These are phyloP conservation scores for Dicaeum eximium DNA, from an alignment of 2,113 vertebrate species.

Conservation along the genomic window DNA sequence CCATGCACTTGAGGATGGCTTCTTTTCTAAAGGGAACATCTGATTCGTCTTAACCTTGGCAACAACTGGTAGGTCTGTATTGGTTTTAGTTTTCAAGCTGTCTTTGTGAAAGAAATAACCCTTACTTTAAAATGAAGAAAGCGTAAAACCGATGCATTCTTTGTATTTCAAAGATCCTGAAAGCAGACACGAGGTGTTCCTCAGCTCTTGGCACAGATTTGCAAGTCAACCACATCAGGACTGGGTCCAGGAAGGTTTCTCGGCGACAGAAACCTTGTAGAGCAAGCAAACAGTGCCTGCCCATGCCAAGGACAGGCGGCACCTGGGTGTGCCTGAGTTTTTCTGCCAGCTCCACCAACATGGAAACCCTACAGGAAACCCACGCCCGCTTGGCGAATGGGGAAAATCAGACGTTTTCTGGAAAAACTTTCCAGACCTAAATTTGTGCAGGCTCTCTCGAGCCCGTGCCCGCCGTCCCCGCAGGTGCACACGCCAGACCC, in stretches of 20 bases:
- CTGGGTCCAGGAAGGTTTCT: background rate
- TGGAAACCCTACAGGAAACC: background rate
- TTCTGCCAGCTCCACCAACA: background rate
- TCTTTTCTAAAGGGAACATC: background rate
- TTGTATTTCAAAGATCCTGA: background rate
- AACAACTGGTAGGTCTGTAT: background rate
- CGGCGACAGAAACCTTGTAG: background rate
- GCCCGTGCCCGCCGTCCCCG: background rate
- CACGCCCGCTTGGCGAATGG: background rate
- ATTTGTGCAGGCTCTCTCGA: background rate
- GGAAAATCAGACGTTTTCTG: background rate
- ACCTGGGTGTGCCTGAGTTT: background rate
- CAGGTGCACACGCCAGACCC: background rate
- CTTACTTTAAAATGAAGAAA: background rate
- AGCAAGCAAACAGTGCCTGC: rapidly evolving
- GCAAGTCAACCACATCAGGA: background rate
- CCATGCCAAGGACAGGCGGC: background rate
- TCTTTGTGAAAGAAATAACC: background rate
- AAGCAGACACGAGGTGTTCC: background rate
- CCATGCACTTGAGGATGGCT: background rate
- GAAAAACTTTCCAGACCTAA: background rate
- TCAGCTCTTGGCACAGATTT: rapidly evolving
- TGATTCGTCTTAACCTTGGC: background rate
- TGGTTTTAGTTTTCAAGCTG: background rate
- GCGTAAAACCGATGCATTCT: rapidly evolving